Conservation (phyloP, 2,113 vertebrate genomes). For the Dicrurus megarhynchus region DNA sequence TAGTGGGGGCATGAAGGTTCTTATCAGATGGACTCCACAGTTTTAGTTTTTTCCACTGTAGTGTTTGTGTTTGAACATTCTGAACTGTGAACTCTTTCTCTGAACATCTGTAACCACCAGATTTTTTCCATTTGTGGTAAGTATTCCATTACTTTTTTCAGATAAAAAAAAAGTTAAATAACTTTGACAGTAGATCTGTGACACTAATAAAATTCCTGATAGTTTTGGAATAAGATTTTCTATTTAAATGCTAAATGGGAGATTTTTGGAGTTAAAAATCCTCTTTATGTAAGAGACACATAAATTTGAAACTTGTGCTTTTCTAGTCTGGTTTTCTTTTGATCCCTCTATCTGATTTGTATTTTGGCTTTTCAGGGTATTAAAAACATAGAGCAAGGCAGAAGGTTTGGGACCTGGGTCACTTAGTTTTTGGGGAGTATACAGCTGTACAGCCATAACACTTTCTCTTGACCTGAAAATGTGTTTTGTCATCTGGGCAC, state of each 20-base stretch:
- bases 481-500: constrained; percentile 14
- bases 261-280: constrained; percentile 22
- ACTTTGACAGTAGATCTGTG: background rate
- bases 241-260: constrained; percentile 13
- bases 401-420: background rate
- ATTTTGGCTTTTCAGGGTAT: background rate
- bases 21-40: background rate
- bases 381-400: background rate
- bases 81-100: background rate
- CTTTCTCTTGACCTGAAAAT: constrained; percentile 58
- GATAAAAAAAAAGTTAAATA: background rate
- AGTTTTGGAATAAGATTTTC: constrained; percentile 25
- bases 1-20: background rate
- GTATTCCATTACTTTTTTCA: constrained; percentile 8
- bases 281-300: background rate
- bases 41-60: background rate
- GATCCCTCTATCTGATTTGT: background rate
- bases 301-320: background rate
- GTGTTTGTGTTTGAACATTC: background rate
- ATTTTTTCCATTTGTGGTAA: background rate
- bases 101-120: background rate
- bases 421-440: constrained; percentile 27
- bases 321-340: constrained; percentile 7
- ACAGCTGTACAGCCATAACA: constrained; percentile 30
- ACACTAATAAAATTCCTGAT: background rate